These are phyloP conservation scores for Atrichornis clamosus DNA, from an alignment of 2,113 vertebrate genomes.

Conservation along the genomic window DNA sequence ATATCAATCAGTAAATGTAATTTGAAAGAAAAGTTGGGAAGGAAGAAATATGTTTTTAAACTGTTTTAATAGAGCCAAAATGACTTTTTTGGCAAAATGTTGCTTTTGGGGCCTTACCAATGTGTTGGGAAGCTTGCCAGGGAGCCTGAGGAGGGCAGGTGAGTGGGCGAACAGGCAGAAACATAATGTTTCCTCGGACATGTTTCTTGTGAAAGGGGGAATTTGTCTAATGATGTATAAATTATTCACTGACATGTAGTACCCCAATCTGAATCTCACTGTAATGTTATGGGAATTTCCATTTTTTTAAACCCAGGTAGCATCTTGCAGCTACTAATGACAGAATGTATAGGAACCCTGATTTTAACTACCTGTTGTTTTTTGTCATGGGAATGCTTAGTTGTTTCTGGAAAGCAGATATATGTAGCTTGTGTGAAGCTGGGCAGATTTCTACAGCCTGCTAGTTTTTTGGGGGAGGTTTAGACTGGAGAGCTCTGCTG, in stretches of 20 bases:
- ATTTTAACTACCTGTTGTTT: background rate
- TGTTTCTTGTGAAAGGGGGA: background rate
- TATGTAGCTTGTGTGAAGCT: background rate
- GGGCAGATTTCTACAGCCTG: background rate
- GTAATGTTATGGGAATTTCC: background rate
- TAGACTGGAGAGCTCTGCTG: background rate
- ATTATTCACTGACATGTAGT: background rate
- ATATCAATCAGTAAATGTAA: background rate
- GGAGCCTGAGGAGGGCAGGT: background rate
- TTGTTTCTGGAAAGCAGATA: background rate
- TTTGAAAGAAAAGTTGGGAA: background rate
- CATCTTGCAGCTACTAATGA: background rate
- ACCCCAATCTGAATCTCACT: background rate
- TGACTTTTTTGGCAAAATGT: background rate
- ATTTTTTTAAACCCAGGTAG: background rate
- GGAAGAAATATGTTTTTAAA: background rate
- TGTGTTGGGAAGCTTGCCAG: background rate
- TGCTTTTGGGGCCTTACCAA: background rate
- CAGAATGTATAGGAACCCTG: background rate
- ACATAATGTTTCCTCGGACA: background rate
- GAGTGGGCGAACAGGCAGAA: background rate
- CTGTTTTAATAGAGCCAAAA: background rate
- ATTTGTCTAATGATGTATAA: background rate
- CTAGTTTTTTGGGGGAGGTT: background rate
- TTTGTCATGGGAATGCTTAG: background rate